Percentiles rank a stretch among this genome's conserved stretches.
phyloP scores from a whole-genome alignment of 2,888 invertebrate species.

The Microctonus aethiopoides region DNA sequence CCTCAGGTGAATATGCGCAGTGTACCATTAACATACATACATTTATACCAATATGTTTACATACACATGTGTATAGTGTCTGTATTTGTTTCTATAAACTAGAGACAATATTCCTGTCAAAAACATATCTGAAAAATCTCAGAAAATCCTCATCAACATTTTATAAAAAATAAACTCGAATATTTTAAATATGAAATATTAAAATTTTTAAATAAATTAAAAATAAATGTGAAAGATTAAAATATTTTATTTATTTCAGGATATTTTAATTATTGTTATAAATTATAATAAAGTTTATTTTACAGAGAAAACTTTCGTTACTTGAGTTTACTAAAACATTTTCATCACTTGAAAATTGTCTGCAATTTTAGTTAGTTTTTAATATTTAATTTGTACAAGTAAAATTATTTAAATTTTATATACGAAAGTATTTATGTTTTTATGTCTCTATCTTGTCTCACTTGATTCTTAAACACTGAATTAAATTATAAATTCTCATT shows the following conservation, averaged over 20 bases:
- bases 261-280: no score
- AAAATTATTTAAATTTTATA: conserved; percentile 40
- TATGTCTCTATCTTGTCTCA: neutral
- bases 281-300: no score
- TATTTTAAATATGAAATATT: no score
- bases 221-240: no score
- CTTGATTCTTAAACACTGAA: conserved; percentile 6
- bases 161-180: no score
- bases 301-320: neutral
- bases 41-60: no score
- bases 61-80: neutral
- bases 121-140: neutral
- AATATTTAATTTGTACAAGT: conserved; percentile 43
- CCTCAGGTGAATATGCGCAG: conserved; percentile 6
- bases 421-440: conserved; percentile 19
- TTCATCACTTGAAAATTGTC: conserved; percentile 49
- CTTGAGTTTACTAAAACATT: neutral
- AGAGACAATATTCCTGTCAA: no score
- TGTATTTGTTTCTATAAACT: conserved; percentile 24
- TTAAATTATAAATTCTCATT: conserved; percentile 27
- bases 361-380: conserved; percentile 31
- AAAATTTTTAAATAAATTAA: no score
- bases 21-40: neutral
- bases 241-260: no score
- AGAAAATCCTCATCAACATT: no score